These are phyloP conservation scores for Muscicapa comitata DNA, from an alignment of 2,797 vertebrate genomes.

Conservation along the genomic window DNA sequence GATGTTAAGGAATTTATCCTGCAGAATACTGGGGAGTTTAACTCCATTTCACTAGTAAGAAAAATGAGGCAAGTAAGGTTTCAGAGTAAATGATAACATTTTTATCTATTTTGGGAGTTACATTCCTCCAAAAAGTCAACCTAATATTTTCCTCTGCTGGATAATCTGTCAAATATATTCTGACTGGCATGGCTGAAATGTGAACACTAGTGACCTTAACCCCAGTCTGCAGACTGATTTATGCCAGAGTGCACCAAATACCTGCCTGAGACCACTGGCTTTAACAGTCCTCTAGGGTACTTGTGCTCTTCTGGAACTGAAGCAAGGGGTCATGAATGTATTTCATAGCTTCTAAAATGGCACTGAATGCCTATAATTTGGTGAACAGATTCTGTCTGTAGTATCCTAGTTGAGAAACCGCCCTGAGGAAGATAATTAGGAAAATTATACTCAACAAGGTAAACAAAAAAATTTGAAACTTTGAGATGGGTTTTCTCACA, in stretches of 20 bases:
- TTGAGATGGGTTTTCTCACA: background rate
- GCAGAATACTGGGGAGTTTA: background rate
- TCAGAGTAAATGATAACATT: background rate
- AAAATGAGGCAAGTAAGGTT: background rate
- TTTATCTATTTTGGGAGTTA: background rate
- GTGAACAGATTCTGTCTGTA: accelerated
- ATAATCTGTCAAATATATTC: background rate
- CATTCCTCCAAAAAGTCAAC: background rate
- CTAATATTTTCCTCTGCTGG: background rate
- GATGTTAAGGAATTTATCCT: background rate
- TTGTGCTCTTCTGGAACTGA: background rate
- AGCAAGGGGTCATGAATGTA: background rate
- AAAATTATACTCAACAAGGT: background rate
- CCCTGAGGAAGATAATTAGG: background rate
- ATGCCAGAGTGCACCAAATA: background rate
- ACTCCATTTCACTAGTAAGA: background rate
- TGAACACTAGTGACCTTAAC: background rate
- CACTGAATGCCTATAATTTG: background rate
- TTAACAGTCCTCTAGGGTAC: background rate
- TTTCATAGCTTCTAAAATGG: background rate
- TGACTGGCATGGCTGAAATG: background rate
- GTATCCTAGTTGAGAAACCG: background rate
- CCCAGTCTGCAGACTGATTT: background rate
- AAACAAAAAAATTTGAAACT: background rate
- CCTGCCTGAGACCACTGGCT: background rate